These are phyloP conservation scores for Drosophila bocki DNA, from an alignment of 1,140 invertebrate species.

Conservation along the genomic window DNA sequence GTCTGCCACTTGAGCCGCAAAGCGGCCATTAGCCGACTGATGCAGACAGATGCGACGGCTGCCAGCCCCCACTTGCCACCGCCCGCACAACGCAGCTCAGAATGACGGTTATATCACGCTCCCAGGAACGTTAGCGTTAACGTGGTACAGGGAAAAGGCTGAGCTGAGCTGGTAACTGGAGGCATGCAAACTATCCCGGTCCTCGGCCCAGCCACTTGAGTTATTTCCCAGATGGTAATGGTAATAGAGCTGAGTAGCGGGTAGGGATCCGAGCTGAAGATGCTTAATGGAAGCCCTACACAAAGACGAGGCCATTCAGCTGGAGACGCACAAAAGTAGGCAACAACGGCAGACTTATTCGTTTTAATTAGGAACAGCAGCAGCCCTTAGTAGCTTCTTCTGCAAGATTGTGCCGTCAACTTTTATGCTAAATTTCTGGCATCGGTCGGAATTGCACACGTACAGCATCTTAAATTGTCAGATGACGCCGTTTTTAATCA, in stretches of 20 bases:
- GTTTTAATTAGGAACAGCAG: slow-evolving; percentile 34
- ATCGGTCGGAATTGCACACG: slow-evolving; percentile 32
- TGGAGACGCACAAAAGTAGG: slow-evolving; percentile 25
- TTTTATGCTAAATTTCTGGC: slow-evolving; percentile 25
- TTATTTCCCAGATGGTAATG: slow-evolving; percentile 33
- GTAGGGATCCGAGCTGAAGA: slow-evolving; percentile 26
- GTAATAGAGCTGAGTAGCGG: slow-evolving; percentile 34
- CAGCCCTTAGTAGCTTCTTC: neutral
- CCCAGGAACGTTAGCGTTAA: slow-evolving; percentile 31
- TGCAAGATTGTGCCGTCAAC: slow-evolving; percentile 10
- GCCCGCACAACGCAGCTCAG: neutral
- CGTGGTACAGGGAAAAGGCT: slow-evolving; percentile 69
- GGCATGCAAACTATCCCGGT: slow-evolving; percentile 69
- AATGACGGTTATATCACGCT: slow-evolving; percentile 24
- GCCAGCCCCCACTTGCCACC: neutral
- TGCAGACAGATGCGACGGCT: slow-evolving; percentile 58
- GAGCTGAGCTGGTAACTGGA: slow-evolving; percentile 50
- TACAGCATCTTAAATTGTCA: slow-evolving; percentile 31
- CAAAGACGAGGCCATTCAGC: slow-evolving; percentile 29
- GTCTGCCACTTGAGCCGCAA: slow-evolving; percentile 71
- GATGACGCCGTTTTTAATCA: slow-evolving; percentile 63
- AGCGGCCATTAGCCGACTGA: slow-evolving; percentile 75
- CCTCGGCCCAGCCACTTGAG: slow-evolving; percentile 52
- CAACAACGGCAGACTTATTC: slow-evolving; percentile 25
- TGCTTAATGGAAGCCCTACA: slow-evolving; percentile 15